These are phyloP conservation scores for Caenorhabditis briggsae DNA, from an alignment of 1,140 invertebrate species.

Conservation along the genomic window DNA sequence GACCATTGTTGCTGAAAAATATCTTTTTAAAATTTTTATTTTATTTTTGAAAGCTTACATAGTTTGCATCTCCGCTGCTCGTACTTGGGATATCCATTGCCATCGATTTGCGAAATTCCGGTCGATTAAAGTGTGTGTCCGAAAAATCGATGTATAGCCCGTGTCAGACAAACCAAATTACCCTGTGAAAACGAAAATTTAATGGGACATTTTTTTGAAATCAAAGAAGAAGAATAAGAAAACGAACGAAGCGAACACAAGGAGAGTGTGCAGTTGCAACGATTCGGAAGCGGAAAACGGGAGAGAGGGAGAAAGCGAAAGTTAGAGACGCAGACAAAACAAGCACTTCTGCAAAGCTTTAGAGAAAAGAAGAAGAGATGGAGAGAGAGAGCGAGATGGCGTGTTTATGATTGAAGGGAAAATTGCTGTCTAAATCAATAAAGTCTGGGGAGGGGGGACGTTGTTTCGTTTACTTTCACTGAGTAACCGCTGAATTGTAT, in stretches of 20 bases:
- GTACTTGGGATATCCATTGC: conserved; percentile 22
- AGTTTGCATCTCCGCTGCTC: background rate
- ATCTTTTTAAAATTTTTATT: no score
- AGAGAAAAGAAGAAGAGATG: background rate
- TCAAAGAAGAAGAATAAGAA: conserved; percentile 26
- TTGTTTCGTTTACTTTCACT: no score
- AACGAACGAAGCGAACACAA: background rate
- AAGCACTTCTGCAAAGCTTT: conserved; percentile 20
- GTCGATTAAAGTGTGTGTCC: background rate
- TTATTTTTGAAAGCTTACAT: conserved; percentile 47
- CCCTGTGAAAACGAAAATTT: background rate
- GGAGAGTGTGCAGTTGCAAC: conserved; percentile 8
- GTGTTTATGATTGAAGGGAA: conserved; percentile 37
- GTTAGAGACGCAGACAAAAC: conserved; percentile 14
- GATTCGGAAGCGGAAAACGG: background rate
- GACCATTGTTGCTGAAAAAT: conserved; percentile 34
- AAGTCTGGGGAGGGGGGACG: background rate
- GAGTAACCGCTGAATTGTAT: no score
- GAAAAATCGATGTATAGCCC: background rate
- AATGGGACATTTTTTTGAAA: background rate
- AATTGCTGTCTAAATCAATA: conserved; percentile 17
- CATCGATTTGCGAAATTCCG: background rate
- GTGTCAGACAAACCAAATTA: conserved; percentile 25
- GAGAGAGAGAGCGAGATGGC: conserved; percentile 16
- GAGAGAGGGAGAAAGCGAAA: background rate